Base-by-base conservation (phyloP, 1,140 invertebrate genomes). In the Amphibalanus amphitrite region DNA sequence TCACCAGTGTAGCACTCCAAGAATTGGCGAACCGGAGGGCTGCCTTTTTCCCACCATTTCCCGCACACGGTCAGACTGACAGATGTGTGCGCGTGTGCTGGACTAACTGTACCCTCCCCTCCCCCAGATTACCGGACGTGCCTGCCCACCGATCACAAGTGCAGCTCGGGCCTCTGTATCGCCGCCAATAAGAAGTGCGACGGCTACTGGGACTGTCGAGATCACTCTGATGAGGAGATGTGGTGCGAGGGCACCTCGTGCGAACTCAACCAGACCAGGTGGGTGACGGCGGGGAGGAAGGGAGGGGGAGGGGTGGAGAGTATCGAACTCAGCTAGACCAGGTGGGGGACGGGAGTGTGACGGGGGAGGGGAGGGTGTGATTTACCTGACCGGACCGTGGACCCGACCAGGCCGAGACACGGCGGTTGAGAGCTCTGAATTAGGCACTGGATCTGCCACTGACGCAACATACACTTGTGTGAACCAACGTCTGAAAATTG, bases 221-320 rank as follows among this genome's bases (percentile, higher is more conserved):
- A 96, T 79, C 89, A 88, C 26, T 89, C 90, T 25, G 96, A 98
- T 79, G 95, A 98, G 81, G 89, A 90, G 69, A 86, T 85, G 70
- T 95, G 93, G 70, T 95, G 93, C 78, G 74, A 76, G 67, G 74
- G 72, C 23, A 75, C 73, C 20, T 74, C 76, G 0, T 77, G 76
- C 59, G 72, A 73, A n/a, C 73, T 74, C 90, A 74, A 82, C 84
- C 25, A 88, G 88, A 69, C 95, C 92, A 79, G 93, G 92, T 93
- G 80, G 91, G 90, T 15, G n/a, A n/a, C n/a, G n/a, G n/a, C n/a
- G n/a, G n/a, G n/a, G n/a, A n/a, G n/a, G n/a, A n/a, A n/a, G n/a
- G n/a, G n/a, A n/a, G n/a, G n/a, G n/a, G n/a, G n/a, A n/a, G n/a
- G n/a, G n/a, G n/a, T n/a, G n/a, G n/a, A n/a, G n/a, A n/a, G n/a